Base-by-base conservation (phyloP, 2,113 vertebrate genomes). In the Fregata magnificens region DNA sequence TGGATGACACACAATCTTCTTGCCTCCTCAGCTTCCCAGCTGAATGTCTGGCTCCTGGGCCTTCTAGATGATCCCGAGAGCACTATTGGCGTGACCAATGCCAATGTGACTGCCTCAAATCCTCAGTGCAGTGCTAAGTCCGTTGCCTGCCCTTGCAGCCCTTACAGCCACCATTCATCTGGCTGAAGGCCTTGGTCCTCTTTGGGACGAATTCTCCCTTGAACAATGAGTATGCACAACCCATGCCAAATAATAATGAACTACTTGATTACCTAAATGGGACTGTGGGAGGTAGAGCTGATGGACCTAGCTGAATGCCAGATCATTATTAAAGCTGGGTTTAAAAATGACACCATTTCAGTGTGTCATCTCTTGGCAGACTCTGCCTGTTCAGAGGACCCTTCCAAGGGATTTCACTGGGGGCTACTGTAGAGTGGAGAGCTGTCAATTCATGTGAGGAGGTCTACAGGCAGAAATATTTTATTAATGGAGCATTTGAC, bases 191-290 rank as follows among this genome's bases (percentile, higher is more conserved):
- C 31, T n/a, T 38, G 16, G n/a, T 84, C 32, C 44, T 82, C 26
- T 92, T 38, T 29, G 34, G 65, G 40, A 96, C 38, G 62, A 88
- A 90, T 80, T 56, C 49, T 81, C 62, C 63, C 50, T 80, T 12
- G 24, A 84, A 59, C 50, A 86, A 53, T 50, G 63, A 74, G 31
- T 47, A 65, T 59, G 42, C 65, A 44, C 0, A 0, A 45, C 38
- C 71, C 31, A 40, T 85, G 93, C 91, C 92, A 95, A 87, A 88
- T 67, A 90, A 49, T 90, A 93, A 96, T 52, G 47, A 96, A n/a
- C 49, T 86, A 70, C 70, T 82, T 61, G 50, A 82, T 94, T 91
- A 69, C 40, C 28, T 87, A 93, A 91, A 93, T 90, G 62, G 87
- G 61, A 91, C 45, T 76, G 74, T 79, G 55, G 40, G 87, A 90